A percentile compares a stretch with the other conserved stretches of the same genome.
These are phyloP conservation scores for Ernsta delagoae DNA, from an alignment of 2,888 invertebrate genomes.

Conservation along the genomic window DNA sequence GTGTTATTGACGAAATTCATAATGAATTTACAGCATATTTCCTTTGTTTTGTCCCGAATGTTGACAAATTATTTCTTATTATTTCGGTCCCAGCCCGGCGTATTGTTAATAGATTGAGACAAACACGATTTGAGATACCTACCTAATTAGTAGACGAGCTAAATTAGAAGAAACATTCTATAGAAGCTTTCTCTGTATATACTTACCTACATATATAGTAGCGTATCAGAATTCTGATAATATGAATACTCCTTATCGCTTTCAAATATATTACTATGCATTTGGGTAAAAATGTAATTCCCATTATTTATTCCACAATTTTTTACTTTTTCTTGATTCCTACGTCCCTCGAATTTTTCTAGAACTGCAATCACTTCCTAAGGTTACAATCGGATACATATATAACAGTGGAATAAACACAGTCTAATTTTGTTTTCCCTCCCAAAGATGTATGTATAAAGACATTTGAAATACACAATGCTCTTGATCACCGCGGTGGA, in stretches of 20 bases:
- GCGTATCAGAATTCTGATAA: too few species aligned
- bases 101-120: conserved; percentile 9
- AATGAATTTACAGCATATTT: conserved; percentile 45
- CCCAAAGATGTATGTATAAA: neutral
- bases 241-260: too few species aligned
- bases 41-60: conserved; percentile 39
- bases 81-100: conserved; percentile 7
- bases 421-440: too few species aligned
- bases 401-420: too few species aligned
- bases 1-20: conserved; percentile 48
- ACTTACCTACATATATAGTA: too few species aligned
- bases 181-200: neutral
- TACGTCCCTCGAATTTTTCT: too few species aligned
- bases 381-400: too few species aligned
- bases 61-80: conserved; percentile 41
- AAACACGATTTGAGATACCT: neutral
- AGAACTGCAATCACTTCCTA: too few species aligned
- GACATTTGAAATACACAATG: conserved; percentile 7
- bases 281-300: too few species aligned
- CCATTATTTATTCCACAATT: too few species aligned
- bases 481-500: conserved; percentile 12
- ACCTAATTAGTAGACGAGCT: neutral
- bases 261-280: too few species aligned
- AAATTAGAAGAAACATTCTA: neutral
- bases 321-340: too few species aligned